These are phyloP conservation scores for Mionectes olivaceus DNA, from an alignment of 2,797 vertebrate genomes.

Conservation along the genomic window DNA sequence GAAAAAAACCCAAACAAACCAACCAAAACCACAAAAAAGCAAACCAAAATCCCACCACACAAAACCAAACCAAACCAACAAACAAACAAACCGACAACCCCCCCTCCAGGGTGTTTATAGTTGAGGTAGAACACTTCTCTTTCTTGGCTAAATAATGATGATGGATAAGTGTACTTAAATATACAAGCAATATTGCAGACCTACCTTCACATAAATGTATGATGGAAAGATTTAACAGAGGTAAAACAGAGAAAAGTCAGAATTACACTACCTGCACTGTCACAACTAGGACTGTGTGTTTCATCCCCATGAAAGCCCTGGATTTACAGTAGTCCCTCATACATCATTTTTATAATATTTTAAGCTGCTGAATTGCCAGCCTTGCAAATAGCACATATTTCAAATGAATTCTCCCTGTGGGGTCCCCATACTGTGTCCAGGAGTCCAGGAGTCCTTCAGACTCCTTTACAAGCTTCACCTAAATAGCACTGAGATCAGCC, in stretches of 20 bases:
- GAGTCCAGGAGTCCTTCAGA: not conserved
- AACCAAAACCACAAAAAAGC: too few species aligned
- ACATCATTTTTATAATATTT: not conserved
- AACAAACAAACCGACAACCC: not conserved
- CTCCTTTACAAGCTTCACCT: not conserved
- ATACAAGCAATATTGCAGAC: not conserved
- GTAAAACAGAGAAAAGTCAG: not conserved
- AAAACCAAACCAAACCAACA: not conserved
- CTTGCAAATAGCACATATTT: not conserved
- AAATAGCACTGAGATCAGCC: not conserved
- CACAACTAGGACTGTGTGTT: not conserved
- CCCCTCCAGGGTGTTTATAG: not conserved
- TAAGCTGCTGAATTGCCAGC: not conserved
- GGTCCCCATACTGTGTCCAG: not conserved
- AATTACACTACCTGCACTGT: not conserved
- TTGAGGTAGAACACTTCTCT: not conserved
- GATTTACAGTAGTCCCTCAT: not conserved
- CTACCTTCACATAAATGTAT: not conserved
- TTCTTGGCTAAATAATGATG: not conserved
- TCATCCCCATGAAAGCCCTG: not conserved
- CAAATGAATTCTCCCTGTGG: not conserved
- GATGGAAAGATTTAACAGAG: not conserved
- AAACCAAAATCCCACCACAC: not conserved
- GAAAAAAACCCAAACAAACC: too few species aligned
- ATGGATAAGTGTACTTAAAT: not conserved